These are phyloP conservation scores for Gambusia affinis DNA, from an alignment of 2,113 vertebrate species.

Conservation along the genomic window DNA sequence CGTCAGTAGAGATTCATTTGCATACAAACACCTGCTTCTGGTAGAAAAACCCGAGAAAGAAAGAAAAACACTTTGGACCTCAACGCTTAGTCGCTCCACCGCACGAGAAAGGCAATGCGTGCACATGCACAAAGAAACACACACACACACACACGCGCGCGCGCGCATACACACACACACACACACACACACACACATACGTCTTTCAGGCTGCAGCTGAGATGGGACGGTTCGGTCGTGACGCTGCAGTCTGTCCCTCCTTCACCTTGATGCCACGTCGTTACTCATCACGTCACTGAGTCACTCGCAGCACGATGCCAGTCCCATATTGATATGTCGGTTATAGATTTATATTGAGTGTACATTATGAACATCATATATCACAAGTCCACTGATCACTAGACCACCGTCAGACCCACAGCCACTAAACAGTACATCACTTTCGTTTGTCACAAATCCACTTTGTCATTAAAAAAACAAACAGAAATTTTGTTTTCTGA, in stretches of 20 bases:
- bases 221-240: constrained; percentile 67
- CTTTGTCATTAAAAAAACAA: constrained; percentile 61
- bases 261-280: constrained; percentile 65
- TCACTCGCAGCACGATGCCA: constrained; percentile 71
- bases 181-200: constrained; percentile 41
- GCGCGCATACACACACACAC: constrained; percentile 44
- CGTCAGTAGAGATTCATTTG: constrained; percentile 54
- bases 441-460: constrained; percentile 75
- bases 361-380: constrained; percentile 76
- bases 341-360: constrained; percentile 75
- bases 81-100: constrained; percentile 42
- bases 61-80: constrained; percentile 55
- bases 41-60: constrained; percentile 51
- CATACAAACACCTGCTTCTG: constrained; percentile 66
- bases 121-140: constrained; percentile 80
- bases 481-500: constrained; percentile 20
- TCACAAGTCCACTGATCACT: constrained; percentile 77
- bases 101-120: constrained; percentile 77
- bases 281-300: constrained; percentile 72
- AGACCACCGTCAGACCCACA: constrained; percentile 73
- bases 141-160: constrained; percentile 68
- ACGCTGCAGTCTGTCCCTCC: constrained; percentile 51
- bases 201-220: constrained; percentile 72
- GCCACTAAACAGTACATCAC: constrained; percentile 73
- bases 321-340: constrained; percentile 78